phyloP scores from a whole-genome alignment of 2,797 vertebrate genomes.

The Adelosebastes latens region DNA sequence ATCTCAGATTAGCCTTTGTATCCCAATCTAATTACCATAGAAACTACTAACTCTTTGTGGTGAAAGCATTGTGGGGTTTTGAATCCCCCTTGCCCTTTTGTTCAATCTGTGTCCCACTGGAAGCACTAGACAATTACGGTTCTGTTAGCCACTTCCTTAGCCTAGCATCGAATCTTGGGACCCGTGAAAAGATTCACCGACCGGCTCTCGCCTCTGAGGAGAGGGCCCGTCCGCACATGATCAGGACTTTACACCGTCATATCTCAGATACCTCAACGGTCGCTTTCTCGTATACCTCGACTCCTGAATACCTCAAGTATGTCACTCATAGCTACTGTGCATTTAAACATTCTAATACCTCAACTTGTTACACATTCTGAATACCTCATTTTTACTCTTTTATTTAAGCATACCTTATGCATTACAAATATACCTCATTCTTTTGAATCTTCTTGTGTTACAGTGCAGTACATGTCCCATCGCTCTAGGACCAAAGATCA shows the following conservation, averaged over 20 bases:
- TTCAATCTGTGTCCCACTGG: conserved; percentile 43
- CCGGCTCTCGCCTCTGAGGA: conserved; percentile 54
- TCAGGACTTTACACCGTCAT: conserved; percentile 44
- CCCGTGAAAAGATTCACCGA: conserved; percentile 38
- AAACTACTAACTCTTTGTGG: conserved; percentile 12
- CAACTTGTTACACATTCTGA: conserved; percentile 60
- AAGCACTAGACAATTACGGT: conserved; percentile 62
- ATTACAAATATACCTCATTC: conserved; percentile 64
- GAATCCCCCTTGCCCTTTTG: conserved; percentile 29
- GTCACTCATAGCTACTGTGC: conserved; percentile 63
- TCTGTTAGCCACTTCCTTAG: conserved; percentile 49
- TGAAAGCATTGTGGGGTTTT: conserved; percentile 42
- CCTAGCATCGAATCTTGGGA: conserved; percentile 36
- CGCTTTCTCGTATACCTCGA: conserved; percentile 51
- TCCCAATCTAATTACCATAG: conserved; percentile 14
- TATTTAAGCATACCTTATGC: conserved; percentile 69
- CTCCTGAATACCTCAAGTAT: conserved; percentile 69
- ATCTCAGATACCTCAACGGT: conserved; percentile 40
- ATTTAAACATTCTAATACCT: conserved; percentile 70
- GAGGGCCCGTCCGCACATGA: conserved; percentile 51
- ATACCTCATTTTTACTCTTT: conserved; percentile 71
- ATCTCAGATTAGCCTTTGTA: conserved; percentile 39
- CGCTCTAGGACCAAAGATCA: conserved; percentile 80
- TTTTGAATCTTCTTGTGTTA: conserved; percentile 46
- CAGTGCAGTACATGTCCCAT: conserved; percentile 56